These are phyloP conservation scores for Holocentrus rufus DNA, from an alignment of 2,797 vertebrate species.

Conservation along the genomic window DNA sequence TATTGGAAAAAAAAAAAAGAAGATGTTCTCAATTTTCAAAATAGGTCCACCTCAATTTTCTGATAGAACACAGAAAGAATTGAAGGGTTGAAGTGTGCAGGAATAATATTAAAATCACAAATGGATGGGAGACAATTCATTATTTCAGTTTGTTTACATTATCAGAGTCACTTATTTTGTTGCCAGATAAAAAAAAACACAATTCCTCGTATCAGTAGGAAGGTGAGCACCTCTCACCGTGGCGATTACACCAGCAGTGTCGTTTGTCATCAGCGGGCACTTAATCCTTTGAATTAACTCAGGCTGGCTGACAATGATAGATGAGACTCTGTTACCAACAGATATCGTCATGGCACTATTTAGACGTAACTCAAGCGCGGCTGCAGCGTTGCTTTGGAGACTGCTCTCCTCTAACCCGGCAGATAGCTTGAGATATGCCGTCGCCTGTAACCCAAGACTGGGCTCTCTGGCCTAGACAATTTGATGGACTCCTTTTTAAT, in stretches of 20 bases:
- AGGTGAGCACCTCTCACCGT: neutral
- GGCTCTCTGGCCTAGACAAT: conserved; percentile 27
- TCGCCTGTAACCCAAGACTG: conserved; percentile 63
- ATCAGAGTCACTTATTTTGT: neutral
- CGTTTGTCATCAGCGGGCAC: conserved; percentile 13
- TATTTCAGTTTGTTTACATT: too few relatives aligned
- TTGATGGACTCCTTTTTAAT: conserved; percentile 69
- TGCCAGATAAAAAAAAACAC: too few relatives aligned
- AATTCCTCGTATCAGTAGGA: too few relatives aligned
- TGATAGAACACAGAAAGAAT: too few relatives aligned
- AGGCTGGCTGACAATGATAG: conserved; percentile 27
- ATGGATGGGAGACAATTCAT: too few relatives aligned
- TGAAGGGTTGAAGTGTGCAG: too few relatives aligned
- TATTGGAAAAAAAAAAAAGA: too few relatives aligned
- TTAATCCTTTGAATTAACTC: conserved; percentile 29
- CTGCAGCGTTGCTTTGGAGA: conserved; percentile 44
- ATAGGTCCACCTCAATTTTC: too few relatives aligned
- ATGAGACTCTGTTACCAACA: conserved; percentile 42
- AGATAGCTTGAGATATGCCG: conserved; percentile 47
- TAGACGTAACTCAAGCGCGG: conserved; percentile 61
- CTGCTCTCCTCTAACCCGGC: conserved; percentile 53
- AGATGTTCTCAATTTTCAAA: too few relatives aligned
- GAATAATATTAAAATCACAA: too few relatives aligned
- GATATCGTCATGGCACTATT: conserved; percentile 50
- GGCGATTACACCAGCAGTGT: conserved; percentile 16